Conservation (phyloP, 2,113 vertebrate genomes). For the Cervus canadensis region DNA sequence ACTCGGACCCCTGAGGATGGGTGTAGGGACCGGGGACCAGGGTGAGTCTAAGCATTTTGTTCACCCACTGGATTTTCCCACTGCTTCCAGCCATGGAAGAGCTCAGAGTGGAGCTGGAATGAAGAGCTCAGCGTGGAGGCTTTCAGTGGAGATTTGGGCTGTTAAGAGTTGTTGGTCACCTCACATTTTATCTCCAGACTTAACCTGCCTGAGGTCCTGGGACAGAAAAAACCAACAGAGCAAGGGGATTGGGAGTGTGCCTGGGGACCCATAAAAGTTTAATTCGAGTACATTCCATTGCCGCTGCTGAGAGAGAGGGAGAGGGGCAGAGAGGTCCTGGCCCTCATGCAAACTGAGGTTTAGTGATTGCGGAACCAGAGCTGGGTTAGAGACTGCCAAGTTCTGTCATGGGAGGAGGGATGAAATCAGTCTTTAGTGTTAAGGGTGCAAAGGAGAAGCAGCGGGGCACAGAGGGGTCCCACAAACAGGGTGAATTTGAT, state of each 20-base stretch:
- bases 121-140: background rate
- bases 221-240: background rate
- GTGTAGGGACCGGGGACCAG: fast-evolving
- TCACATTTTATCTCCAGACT: background rate
- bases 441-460: background rate
- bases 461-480: background rate
- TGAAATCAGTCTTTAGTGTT: background rate
- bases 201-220: background rate
- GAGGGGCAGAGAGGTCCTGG: background rate
- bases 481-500: fast-evolving
- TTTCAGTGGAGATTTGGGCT: fast-evolving
- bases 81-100: background rate
- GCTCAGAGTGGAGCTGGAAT: background rate
- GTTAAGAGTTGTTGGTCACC: background rate
- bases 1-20: background rate
- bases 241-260: background rate
- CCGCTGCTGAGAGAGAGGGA: background rate
- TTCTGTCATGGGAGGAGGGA: background rate
- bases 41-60: background rate
- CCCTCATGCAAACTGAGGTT: background rate
- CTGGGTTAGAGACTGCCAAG: background rate
- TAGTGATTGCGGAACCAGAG: background rate
- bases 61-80: background rate
- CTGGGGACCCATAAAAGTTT: background rate
- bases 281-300: too few species aligned